Conservation (phyloP, 2,113 vertebrate species). For the Perca flavescens region DNA sequence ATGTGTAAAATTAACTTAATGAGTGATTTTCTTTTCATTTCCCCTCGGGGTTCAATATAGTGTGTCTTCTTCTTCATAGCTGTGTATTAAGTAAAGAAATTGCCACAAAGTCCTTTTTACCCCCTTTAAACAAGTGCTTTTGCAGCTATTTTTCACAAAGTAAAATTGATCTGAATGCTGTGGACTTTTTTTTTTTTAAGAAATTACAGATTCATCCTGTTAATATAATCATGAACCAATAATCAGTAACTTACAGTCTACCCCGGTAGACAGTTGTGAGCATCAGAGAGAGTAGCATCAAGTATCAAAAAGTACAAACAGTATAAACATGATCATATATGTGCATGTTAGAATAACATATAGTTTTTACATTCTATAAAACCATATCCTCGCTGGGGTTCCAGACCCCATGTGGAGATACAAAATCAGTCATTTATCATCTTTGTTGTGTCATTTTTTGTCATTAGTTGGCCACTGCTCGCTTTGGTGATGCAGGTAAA, state of each 20-base stretch:
- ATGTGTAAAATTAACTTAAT: too few species aligned
- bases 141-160: not conserved
- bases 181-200: not conserved
- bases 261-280: not conserved
- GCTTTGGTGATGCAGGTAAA: not conserved
- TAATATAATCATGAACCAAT: not conserved
- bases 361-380: conserved; percentile 36
- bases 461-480: not conserved
- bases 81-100: not conserved
- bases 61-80: not conserved
- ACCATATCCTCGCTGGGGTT: conserved; percentile 30
- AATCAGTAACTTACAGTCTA: not conserved
- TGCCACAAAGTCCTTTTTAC: not conserved
- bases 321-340: conserved; percentile 40
- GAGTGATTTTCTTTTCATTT: too few species aligned
- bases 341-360: conserved; percentile 37
- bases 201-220: not conserved
- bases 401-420: conserved; percentile 49
- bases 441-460: not conserved
- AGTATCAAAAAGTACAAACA: conserved; percentile 34
- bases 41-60: too few species aligned
- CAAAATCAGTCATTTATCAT: conserved; percentile 6
- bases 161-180: not conserved
- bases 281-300: conserved; percentile 1
- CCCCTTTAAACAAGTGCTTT: not conserved